phyloP scores from a whole-genome alignment of 2,797 vertebrate genomes.

The Bradypus variegatus region DNA sequence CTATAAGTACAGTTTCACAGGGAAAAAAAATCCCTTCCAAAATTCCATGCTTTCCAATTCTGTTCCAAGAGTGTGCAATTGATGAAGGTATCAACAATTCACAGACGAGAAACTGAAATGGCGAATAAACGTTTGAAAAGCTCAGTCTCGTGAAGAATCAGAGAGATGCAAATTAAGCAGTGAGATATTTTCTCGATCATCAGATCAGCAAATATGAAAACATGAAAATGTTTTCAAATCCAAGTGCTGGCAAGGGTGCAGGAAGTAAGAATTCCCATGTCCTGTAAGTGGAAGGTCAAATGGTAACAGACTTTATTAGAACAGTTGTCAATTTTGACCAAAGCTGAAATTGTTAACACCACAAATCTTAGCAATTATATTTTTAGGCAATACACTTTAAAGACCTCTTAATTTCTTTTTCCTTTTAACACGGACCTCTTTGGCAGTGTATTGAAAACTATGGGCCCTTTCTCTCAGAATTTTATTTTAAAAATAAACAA shows the following conservation, averaged over 20 bases:
- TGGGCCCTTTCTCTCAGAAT: background rate
- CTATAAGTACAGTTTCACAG: background rate
- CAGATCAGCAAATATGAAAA: background rate
- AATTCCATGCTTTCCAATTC: constrained; percentile 35
- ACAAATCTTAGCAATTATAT: background rate
- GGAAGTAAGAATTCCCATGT: too few relatives aligned
- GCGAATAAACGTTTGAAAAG: background rate
- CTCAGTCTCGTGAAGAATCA: background rate
- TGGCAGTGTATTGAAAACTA: background rate
- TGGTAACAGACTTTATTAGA: background rate
- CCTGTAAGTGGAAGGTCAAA: background rate
- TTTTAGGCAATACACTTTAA: background rate
- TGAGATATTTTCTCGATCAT: background rate
- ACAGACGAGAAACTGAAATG: background rate
- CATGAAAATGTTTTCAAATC: background rate
- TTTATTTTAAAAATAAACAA: background rate
- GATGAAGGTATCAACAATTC: constrained; percentile 42
- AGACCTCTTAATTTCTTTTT: background rate
- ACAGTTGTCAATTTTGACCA: background rate
- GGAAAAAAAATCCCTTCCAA: background rate
- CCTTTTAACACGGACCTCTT: constrained; percentile 21
- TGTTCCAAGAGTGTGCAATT: constrained; percentile 46
- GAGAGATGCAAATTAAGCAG: background rate
- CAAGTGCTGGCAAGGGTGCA: background rate
- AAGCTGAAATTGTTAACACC: background rate